Conservation (phyloP, 2,888 invertebrate genomes). For the Timema podura region DNA sequence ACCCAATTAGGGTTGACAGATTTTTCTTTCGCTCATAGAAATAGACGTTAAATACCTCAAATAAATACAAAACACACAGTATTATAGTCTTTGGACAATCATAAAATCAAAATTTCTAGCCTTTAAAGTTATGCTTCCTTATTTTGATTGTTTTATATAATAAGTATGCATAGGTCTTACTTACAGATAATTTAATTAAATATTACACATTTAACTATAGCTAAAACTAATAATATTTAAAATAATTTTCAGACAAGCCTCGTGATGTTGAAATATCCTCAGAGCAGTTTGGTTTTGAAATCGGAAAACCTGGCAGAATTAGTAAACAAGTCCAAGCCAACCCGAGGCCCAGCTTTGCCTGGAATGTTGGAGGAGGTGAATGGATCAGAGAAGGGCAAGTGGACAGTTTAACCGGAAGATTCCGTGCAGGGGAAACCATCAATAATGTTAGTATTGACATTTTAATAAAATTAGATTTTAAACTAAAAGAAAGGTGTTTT, state of each 20-base stretch:
- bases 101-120: no score
- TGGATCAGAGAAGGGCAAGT: neutral
- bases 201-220: neutral
- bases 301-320: conserved; percentile 66
- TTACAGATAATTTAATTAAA: no score
- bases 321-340: conserved; percentile 69
- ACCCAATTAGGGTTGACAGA: no score
- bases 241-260: neutral
- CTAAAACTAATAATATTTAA: neutral
- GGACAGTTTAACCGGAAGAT: neutral
- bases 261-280: conserved; percentile 5
- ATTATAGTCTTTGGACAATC: no score
- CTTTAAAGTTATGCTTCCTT: no score
- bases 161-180: no score
- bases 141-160: no score
- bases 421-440: conserved; percentile 1
- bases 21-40: no score
- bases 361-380: conserved; percentile 54
- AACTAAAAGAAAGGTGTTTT: no score
- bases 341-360: conserved; percentile 65
- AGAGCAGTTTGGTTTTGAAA: conserved; percentile 64
- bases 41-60: no score
- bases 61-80: no score
- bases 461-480: no score
- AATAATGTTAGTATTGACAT: conserved; percentile 8